phyloP scores from a whole-genome alignment of 2,888 invertebrate genomes.

The Catocala nupta region DNA sequence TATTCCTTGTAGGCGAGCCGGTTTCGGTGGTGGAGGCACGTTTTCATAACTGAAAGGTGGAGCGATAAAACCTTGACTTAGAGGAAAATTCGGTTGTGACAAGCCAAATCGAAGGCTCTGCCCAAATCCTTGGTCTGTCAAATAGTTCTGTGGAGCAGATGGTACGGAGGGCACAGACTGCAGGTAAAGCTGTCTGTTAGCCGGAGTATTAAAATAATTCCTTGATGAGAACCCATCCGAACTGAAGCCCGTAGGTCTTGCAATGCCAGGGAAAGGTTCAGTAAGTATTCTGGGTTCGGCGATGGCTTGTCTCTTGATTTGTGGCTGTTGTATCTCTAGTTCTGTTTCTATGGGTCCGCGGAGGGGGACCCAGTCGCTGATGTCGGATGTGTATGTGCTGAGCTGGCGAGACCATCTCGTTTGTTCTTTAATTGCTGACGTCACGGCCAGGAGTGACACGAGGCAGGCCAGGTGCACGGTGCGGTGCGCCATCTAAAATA shows the following conservation, averaged over 20 bases:
- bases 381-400: slow-evolving; percentile 81
- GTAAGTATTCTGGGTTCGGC: slow-evolving; percentile 82
- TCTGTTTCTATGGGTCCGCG: slow-evolving; percentile 72
- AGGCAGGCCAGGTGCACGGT: slow-evolving; percentile 67
- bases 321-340: slow-evolving; percentile 50
- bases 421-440: slow-evolving; percentile 65
- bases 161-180: slow-evolving; percentile 78
- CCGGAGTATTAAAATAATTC: slow-evolving; percentile 67
- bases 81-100: slow-evolving; percentile 75
- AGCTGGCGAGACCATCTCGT: slow-evolving; percentile 84
- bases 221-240: slow-evolving; percentile 73
- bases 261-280: slow-evolving; percentile 75
- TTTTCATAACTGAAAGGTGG: slow-evolving; percentile 74
- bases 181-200: slow-evolving; percentile 76
- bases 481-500: slow-evolving; percentile 78
- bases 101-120: slow-evolving; percentile 79
- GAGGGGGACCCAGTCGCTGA: slow-evolving; percentile 82
- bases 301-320: slow-evolving; percentile 77
- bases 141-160: slow-evolving; percentile 80
- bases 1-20: slow-evolving; percentile 49
- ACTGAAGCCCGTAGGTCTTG: slow-evolving; percentile 67
- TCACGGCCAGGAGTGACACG: slow-evolving; percentile 61
- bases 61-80: slow-evolving; percentile 77
- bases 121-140: slow-evolving; percentile 79
- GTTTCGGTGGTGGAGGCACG: slow-evolving; percentile 57